phyloP scores from a whole-genome alignment of 2,888 invertebrate species.

The Cryptosula pallasiana region DNA sequence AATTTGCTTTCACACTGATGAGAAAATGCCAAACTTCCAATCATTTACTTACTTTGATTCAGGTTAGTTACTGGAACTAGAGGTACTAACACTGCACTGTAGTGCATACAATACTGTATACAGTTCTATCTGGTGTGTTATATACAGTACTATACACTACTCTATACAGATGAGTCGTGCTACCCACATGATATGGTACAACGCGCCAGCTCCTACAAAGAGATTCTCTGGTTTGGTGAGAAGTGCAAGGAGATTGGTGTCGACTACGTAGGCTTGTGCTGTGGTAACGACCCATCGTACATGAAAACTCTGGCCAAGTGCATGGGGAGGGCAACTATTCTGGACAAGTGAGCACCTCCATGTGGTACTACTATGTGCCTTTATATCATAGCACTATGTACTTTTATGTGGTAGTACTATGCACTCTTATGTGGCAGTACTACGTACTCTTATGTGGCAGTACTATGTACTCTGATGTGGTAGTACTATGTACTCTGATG shows the following conservation, averaged over 20 bases:
- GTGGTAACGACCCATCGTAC: conserved; percentile 39
- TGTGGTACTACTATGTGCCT: neutral
- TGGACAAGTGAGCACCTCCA: conserved; percentile 30
- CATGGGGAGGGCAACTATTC: conserved; percentile 36
- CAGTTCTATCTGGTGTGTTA: too few relatives aligned
- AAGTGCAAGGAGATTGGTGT: conserved; percentile 36
- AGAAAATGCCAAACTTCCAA: conserved; percentile 34
- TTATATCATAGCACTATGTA: too few relatives aligned
- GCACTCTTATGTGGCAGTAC: too few relatives aligned
- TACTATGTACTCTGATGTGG: too few relatives aligned
- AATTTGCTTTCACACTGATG: conserved; percentile 36
- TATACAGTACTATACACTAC: too few relatives aligned
- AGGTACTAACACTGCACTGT: too few relatives aligned
- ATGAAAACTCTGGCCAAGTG: conserved; percentile 37
- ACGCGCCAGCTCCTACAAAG: conserved; percentile 33
- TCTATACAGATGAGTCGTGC: conserved; percentile 33
- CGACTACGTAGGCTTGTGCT: conserved; percentile 44
- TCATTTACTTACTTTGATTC: conserved; percentile 33
- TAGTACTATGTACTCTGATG: too few relatives aligned
- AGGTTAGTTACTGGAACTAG: conserved; percentile 29
- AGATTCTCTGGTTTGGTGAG: conserved; percentile 37
- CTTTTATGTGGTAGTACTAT: too few relatives aligned
- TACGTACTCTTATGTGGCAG: too few relatives aligned
- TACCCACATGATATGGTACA: conserved; percentile 35
- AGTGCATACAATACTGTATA: too few relatives aligned